These are phyloP conservation scores for Apotomis capreana DNA, from an alignment of 2,888 invertebrate genomes.

Conservation along the genomic window DNA sequence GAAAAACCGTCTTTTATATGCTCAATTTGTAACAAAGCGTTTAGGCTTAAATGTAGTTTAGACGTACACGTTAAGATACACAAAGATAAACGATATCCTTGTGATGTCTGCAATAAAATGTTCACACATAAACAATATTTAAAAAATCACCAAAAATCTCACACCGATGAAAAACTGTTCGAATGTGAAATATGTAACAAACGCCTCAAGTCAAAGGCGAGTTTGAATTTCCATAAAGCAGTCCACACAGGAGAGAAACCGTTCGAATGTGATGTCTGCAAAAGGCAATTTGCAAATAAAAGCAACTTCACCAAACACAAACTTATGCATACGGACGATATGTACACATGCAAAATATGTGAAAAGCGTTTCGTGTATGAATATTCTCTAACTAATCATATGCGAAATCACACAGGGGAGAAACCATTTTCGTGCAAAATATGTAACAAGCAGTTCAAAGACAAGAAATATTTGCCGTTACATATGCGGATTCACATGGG, in stretches of 20 bases:
- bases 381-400: not conserved
- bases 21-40: not conserved
- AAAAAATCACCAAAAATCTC: not conserved
- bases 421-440: not conserved
- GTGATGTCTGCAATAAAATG: not conserved
- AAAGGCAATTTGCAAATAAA: not conserved
- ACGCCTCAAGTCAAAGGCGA: not conserved
- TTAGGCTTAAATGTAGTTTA: not conserved
- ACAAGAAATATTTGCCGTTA: not conserved
- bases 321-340: not conserved
- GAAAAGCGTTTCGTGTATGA: not conserved
- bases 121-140: not conserved
- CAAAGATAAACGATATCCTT: not conserved
- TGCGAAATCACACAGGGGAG: not conserved
- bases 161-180: not conserved
- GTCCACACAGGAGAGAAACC: not conserved
- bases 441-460: conserved; percentile 1
- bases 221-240: not conserved
- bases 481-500: not conserved
- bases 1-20: too few species aligned
- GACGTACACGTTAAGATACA: not conserved
- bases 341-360: not conserved
- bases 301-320: not conserved
- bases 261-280: not conserved
- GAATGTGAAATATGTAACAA: not conserved